Base-by-base conservation (phyloP, 2,797 vertebrate genomes). In the Alca torda region DNA sequence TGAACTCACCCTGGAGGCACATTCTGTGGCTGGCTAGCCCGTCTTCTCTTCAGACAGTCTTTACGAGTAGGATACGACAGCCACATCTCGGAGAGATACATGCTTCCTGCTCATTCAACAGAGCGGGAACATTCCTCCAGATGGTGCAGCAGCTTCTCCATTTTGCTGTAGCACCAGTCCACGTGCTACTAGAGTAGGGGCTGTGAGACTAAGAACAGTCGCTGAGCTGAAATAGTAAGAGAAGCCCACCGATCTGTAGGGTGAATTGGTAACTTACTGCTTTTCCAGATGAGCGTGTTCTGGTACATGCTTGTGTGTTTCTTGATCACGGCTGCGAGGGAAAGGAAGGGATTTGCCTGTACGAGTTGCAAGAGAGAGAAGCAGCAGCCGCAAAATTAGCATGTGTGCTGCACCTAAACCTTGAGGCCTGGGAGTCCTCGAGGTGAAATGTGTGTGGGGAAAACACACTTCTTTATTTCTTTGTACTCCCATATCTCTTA, bases 61-160 rank as follows among this genome's bases (percentile, higher is more conserved):
- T 57, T 33, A 30, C 1, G 1, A 72, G 57, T 39, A 56, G 41
- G 53, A 30, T 41, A 15, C 8, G 7, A 16, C 46, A 78, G 67
- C 16, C 50, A 15, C 6, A 0, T 10, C 24, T 75, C 4, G 4
- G 50, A 80, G 48, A 17, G 53, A 3, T 35, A 5, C 0, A 8
- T 1, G 6, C 39, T 86, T 60, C 41, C 78, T 4, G 1, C 60
- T 61, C 43, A 5, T 63, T 59, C 61, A 25, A 9, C 1, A 0
- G 31, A 73, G 35, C 1, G 0, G 80, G 57, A 84, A 0, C 59
- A 31, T 84, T 65, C 33, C 61, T 87, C 28, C 51, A 60, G 61
- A 25, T 16, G 0, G 6, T 16, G 28, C 51, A 68, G 80, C 26
- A 63, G 63, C 68, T 74, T 74, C 78, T 76, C 26, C 46, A 9